Evolutionary conservation across 2,797 vertebrate species (phyloP), one percentile per base, ranked within the genome.

Genomic region (Propithecus deckenii): DNA sequence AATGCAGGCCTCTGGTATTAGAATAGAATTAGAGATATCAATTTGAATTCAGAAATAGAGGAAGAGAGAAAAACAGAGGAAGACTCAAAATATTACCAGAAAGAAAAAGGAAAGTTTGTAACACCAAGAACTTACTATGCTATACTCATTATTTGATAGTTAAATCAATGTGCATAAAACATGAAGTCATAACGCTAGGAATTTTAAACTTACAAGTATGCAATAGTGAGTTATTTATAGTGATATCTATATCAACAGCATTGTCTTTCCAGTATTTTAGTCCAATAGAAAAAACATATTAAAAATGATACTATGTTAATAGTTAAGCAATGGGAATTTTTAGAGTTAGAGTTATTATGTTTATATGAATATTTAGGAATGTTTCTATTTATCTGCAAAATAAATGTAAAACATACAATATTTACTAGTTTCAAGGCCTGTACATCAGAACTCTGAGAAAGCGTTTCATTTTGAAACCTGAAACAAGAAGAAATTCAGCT

Each of bases 401-500:
- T 86, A 83, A 94, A 95, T 89, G 61, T 15, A 96, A 97, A 96
- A 90, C 25, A 90, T 28, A 72, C 10, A 91, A 43, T 74, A 43
- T 75, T 81, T 89, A 93, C 81, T 63, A 81, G 67, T 71, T 94
- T 93, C 57, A 96, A 95, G n/a, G 55, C 89, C 48, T 71, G 35
- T 88, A 86, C 30, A 81, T 15, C 41, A 93, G 18, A 88, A 90
- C n/a, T 96, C 38, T 89, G 80, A 98, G 67, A 96, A 92, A 93
- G 1, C 86, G 65, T 80, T 96, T 96, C 83, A 94, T 95, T 95
- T 61, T 91, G 86, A 97, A 97, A 92, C 20, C 35, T 87, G 38
- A 88, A 97, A 88, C 57, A 90, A 97, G n/a, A 97, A 92, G 69
- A 94, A 92, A 85, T 71, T 38, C 30, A 94, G 72, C 28, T 76